Conservation (phyloP, 2,113 vertebrate genomes). For the Eolophus roseicapilla region DNA sequence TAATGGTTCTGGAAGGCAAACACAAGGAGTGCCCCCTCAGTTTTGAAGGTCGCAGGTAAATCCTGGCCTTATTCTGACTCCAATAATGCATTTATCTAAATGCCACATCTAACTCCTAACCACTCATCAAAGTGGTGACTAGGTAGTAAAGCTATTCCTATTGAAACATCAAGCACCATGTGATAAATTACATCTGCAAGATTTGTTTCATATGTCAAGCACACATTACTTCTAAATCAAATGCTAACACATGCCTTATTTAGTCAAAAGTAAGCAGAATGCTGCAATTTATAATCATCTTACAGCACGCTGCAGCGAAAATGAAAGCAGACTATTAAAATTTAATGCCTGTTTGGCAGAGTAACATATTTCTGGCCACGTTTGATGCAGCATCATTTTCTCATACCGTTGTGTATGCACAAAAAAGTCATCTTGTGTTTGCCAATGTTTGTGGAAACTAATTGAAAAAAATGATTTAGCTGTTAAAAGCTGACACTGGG, state of each 20-base stretch:
- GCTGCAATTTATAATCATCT: slow-evolving; percentile 74
- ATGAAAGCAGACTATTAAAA: slow-evolving; percentile 78
- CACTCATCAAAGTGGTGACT: slow-evolving; percentile 18
- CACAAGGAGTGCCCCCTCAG: not conserved
- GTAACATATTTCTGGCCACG: slow-evolving; percentile 56
- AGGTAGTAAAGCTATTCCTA: slow-evolving; percentile 13
- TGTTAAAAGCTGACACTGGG: slow-evolving; percentile 52
- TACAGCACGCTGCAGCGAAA: slow-evolving; percentile 64
- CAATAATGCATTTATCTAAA: slow-evolving; percentile 4
- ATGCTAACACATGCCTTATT: slow-evolving; percentile 75
- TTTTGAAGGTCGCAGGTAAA: slow-evolving; percentile 24
- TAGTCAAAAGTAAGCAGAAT: slow-evolving; percentile 77
- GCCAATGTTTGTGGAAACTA: slow-evolving; percentile 66
- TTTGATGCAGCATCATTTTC: slow-evolving; percentile 53
- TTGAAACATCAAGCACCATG: slow-evolving; percentile 22
- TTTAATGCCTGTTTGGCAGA: slow-evolving; percentile 69
- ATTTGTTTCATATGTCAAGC: slow-evolving; percentile 69
- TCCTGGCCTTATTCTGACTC: slow-evolving; percentile 38
- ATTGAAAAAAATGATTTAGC: slow-evolving; percentile 73
- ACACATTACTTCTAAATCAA: slow-evolving; percentile 75
- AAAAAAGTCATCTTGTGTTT: slow-evolving; percentile 67
- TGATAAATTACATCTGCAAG: slow-evolving; percentile 69
- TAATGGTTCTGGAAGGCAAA: not conserved
- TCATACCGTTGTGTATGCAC: not conserved
- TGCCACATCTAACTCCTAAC: not conserved